These are phyloP conservation scores for Syrphus vitripennis DNA, from an alignment of 2,888 invertebrate species.

Conservation along the genomic window DNA sequence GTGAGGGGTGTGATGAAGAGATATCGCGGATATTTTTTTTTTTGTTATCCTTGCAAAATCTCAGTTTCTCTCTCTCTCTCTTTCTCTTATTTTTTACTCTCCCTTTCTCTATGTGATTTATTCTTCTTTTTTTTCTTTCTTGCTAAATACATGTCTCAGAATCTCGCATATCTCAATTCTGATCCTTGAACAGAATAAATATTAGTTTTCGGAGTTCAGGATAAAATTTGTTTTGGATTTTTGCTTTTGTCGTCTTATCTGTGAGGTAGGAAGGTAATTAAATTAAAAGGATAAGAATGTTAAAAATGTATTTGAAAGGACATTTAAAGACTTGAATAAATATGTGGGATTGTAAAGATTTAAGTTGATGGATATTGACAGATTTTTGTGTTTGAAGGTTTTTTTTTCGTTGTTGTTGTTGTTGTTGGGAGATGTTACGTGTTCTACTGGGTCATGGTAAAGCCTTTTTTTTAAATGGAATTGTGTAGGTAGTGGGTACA, in stretches of 20 bases:
- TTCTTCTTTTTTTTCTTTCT: neutral
- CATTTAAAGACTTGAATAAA: constrained; percentile 6
- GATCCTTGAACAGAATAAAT: constrained; percentile 48
- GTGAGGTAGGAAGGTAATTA: constrained; percentile 58
- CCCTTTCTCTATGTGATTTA: constrained; percentile 17
- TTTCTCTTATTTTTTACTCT: neutral
- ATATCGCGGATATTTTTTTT: constrained; percentile 33
- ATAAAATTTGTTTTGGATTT: constrained; percentile 28
- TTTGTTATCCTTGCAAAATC: neutral
- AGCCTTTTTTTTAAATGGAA: neutral
- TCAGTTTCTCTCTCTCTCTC: neutral
- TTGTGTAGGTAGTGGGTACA: neutral
- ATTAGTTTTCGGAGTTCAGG: constrained; percentile 38
- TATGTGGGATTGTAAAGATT: neutral
- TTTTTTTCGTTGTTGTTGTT: too few species aligned
- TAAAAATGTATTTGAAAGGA: constrained; percentile 5
- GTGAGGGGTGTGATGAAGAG: constrained; percentile 6
- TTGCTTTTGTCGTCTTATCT: neutral
- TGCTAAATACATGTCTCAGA: neutral
- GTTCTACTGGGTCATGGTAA: neutral
- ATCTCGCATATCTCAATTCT: constrained; percentile 24
- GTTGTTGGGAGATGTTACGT: neutral
- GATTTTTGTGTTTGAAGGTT: neutral
- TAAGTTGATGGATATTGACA: neutral
- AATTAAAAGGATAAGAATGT: constrained; percentile 48